These are phyloP conservation scores for Hapalemur alaotrensis DNA, from an alignment of 2,797 vertebrate species.

Conservation along the genomic window DNA sequence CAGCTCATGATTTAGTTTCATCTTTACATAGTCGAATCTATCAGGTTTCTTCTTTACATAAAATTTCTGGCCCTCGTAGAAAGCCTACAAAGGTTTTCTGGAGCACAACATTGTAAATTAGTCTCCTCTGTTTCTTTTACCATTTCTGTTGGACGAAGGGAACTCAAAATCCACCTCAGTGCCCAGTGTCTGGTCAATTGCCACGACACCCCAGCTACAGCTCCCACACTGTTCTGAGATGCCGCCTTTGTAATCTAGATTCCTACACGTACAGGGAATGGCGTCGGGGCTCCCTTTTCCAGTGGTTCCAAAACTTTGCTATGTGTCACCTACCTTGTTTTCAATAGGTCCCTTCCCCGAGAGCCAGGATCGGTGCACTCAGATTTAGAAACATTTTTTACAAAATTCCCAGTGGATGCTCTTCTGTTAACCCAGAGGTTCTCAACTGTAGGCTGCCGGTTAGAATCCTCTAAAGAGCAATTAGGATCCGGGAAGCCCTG, in stretches of 20 bases:
- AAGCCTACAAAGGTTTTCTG: not conserved
- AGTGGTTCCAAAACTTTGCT: not conserved
- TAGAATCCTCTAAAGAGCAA: not conserved
- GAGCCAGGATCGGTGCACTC: not conserved
- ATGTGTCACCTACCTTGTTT: not conserved
- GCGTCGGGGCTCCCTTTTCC: not conserved
- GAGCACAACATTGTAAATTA: not conserved
- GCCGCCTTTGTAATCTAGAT: not conserved
- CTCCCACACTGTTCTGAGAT: not conserved
- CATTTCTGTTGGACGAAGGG: not conserved
- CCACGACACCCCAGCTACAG: not conserved
- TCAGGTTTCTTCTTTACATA: not conserved
- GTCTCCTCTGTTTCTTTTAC: not conserved
- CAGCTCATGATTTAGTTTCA: not conserved
- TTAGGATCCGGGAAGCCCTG: not conserved
- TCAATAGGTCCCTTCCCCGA: not conserved
- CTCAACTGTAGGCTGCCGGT: not conserved
- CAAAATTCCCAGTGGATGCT: not conserved
- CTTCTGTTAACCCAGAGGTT: not conserved
- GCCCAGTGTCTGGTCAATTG: not conserved
- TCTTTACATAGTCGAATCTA: not conserved
- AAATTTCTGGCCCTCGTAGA: not conserved
- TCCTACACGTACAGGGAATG: not conserved
- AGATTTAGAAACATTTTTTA: not conserved
- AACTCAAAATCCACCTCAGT: not conserved